Conservation (phyloP, 1,140 invertebrate species). For the Pogonomyrmex californicus region DNA sequence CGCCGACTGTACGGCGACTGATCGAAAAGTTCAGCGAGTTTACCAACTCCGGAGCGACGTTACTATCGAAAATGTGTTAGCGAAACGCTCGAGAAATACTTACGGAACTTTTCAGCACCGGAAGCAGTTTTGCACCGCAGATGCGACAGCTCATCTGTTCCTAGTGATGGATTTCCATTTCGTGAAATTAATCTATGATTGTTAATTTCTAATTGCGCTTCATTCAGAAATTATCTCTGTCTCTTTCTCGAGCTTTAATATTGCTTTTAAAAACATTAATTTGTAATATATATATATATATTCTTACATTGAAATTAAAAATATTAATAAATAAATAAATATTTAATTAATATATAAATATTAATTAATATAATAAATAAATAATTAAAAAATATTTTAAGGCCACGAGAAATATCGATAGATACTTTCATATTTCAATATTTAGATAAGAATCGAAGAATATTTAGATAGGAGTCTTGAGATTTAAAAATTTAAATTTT, state of each 20-base stretch:
- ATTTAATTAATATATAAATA: too few relatives aligned
- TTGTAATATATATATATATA: neutral
- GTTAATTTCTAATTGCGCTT: constrained; percentile 12
- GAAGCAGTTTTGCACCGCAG: constrained; percentile 26
- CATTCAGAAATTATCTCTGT: neutral
- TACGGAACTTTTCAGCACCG: constrained; percentile 47
- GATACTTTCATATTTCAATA: neutral
- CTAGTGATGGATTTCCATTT: constrained; percentile 13
- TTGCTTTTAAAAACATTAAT: neutral
- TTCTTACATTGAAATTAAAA: neutral
- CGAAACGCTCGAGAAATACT: constrained; percentile 52
- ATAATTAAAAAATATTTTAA: constrained; percentile 31
- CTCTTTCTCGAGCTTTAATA: neutral
- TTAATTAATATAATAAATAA: too few relatives aligned
- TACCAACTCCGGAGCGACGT: constrained; percentile 49
- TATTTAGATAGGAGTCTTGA: neutral
- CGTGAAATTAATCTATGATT: constrained; percentile 13
- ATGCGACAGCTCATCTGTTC: constrained; percentile 25
- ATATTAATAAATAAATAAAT: too few relatives aligned
- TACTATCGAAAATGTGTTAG: constrained; percentile 65
- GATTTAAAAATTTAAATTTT: constrained; percentile 4
- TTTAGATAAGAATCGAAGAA: neutral
- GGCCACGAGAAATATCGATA: neutral
- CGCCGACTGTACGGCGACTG: constrained; percentile 31
- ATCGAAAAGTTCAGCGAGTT: constrained; percentile 64